A percentile compares a stretch with the other conserved stretches of the same genome.
Evolutionary conservation across 2,888 invertebrate genomes (phyloP).

Genomic region (Amorpha juglandis): DNA sequence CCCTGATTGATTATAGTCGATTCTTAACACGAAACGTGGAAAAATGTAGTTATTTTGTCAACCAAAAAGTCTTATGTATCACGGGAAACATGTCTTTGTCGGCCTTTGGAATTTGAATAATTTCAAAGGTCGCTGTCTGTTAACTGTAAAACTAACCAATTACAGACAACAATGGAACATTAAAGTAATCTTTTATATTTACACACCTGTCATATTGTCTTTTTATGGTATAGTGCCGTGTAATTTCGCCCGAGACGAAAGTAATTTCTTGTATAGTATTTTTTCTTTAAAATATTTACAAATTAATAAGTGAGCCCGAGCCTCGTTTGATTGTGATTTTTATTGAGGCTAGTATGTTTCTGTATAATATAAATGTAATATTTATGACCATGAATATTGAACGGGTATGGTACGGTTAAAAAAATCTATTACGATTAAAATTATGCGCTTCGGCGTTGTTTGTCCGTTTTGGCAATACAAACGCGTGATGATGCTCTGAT

Average conservation of each 20-base stretch:
- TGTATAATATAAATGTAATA: too few species aligned
- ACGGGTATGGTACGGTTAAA: too few species aligned
- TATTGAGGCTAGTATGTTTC: too few species aligned
- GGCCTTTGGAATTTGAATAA: slow-evolving; percentile 13
- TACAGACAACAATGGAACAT: slow-evolving; percentile 11
- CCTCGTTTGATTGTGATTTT: too few species aligned
- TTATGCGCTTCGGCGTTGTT: too few species aligned
- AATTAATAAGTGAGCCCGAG: too few species aligned
- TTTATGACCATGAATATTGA: too few species aligned
- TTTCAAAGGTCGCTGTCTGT: slow-evolving; percentile 1
- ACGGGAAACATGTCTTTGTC: not conserved
- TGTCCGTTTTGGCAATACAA: too few species aligned
- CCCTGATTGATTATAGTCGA: not conserved
- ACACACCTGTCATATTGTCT: not conserved
- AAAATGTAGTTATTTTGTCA: not conserved
- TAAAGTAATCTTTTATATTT: slow-evolving; percentile 8
- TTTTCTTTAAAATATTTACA: too few species aligned
- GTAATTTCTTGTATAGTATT: too few species aligned
- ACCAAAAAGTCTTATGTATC: not conserved
- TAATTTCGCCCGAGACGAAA: not conserved
- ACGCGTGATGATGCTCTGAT: too few species aligned
- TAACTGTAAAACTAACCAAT: slow-evolving; percentile 3
- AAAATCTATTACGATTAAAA: too few species aligned
- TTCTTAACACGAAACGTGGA: not conserved
- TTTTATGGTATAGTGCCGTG: not conserved